Base-by-base conservation (phyloP, 2,797 vertebrate species). In the Crenuchus spilurus region DNA sequence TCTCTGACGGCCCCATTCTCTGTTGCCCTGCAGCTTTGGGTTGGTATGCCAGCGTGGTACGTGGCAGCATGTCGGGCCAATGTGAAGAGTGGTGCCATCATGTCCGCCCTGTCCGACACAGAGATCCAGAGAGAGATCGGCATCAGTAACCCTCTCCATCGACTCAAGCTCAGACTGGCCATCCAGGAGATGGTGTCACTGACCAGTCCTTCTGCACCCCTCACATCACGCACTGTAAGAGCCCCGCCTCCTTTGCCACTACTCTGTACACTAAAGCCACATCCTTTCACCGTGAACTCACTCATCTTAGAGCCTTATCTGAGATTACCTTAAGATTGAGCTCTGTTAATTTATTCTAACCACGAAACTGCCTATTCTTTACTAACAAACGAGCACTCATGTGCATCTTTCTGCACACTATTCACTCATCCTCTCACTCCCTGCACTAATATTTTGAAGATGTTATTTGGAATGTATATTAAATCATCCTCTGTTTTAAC, bases 101-200 rank as follows among this genome's bases (percentile, higher is more conserved):
- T 98, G 97, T 98, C 97, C 0, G 96, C 96, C 2, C 87, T 98
- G 88, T 98, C 97, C 0, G 97, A 98, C 92, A 98, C 97, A 0
- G 97, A 98, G 90, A 98, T 98, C 90, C 97, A 98, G 91, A 86
- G 97, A 63, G 97, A 98, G 88, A 97, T 98, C 0, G 97, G 97
- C 85, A 98, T 98, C 91, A 97, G 96, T 89, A 98, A 98, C 13
- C 95, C 97, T 0, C 92, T 98, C 83, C 97, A 98, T 79, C 90
- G 96, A 31, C 94, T 98, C 70, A 98, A 98, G 83, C 92, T 98
- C 20, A 92, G 96, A 13, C 87, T 98, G 84, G 96, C 97, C 87
- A 98, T 98, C 86, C 96, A 97, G 88, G 97, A 98, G 91, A 98
- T 98, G 96, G 97, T 98, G 57, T 98, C 96, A 0, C 92, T 98